phyloP scores from a whole-genome alignment of 2,113 vertebrate genomes.

The Paralichthys olivaceus region DNA sequence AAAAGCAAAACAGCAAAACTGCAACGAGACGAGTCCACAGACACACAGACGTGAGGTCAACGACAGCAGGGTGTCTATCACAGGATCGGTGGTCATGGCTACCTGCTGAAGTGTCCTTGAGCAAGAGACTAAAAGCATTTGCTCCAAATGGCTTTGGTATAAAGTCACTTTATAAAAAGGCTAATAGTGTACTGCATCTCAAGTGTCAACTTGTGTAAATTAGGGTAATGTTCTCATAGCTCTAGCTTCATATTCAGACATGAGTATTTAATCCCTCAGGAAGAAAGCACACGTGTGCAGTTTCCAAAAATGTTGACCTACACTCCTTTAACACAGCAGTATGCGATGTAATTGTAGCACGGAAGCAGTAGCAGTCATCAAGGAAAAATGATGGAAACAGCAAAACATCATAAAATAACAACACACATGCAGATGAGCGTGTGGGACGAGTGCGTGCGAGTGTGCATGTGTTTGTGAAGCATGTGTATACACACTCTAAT shows the following conservation, averaged over 20 bases:
- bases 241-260: too few species aligned
- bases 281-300: too few species aligned
- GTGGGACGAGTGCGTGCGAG: neutral
- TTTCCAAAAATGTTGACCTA: too few species aligned
- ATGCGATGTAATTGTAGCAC: neutral
- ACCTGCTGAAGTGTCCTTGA: neutral
- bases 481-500: constrained; percentile 41
- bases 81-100: neutral
- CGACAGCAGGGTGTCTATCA: neutral
- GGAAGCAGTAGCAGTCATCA: neutral
- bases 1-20: too few species aligned
- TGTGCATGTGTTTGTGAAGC: constrained; percentile 2
- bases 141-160: neutral
- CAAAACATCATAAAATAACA: constrained; percentile 10
- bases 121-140: neutral
- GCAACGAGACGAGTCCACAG: too few species aligned
- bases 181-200: neutral
- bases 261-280: too few species aligned
- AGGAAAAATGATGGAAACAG: constrained; percentile 21
- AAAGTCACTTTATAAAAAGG: too few species aligned
- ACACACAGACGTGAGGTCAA: too few species aligned
- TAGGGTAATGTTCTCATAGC: neutral
- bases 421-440: neutral
- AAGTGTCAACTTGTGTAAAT: neutral
- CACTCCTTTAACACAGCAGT: neutral